Evolutionary conservation across 1,140 invertebrate species (phyloP), one percentile per base, ranked within the genome.

Genomic region (Eubasilissa regina): DNA sequence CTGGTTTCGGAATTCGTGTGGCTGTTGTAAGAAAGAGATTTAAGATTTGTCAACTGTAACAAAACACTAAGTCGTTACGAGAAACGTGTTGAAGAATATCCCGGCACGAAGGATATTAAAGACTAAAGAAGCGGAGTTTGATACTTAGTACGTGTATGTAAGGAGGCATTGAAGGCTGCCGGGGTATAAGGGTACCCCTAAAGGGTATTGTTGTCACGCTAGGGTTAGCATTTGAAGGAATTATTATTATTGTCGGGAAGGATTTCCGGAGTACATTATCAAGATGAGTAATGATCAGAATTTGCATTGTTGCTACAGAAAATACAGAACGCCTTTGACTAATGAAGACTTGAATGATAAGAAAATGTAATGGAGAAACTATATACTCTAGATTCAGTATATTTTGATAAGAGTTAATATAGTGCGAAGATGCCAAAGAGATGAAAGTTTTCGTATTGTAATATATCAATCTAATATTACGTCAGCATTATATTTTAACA

Each of bases 161-260:
- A 15, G 48, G 48, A 51, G 48, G n/a, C 48, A 51, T 51, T 51
- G 25, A 35, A 51, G 56, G 56, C 13, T 19, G 10, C 0, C 56
- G 56, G 56, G 56, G 13, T n/a, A 60, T 60, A n/a, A 35, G 25
- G 25, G 10, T 3, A 10, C 56, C 56, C 4, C 4, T 35, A 35
- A 12, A 10, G 62, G 21, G 62, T 43, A 35, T 8, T 66, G 21
- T 45, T 66, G 62, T 66, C 43, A 66, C 21, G 62, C 62, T 66
- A 66, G 62, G 62, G 62, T 66, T 66, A 44, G 17, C 62, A 66
- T 25, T 66, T 66, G 62, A 35, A 66, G 62, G 62, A 66, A 44
- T 66, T 66, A 66, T 66, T 66, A 66, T 66, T 66, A 21, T 66
- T 21, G 62, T 21, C 48, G 25, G 17, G 62, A 66, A 66, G 62